These are phyloP conservation scores for Phyllotreta striolata DNA, from an alignment of 2,888 invertebrate genomes.

Conservation along the genomic window DNA sequence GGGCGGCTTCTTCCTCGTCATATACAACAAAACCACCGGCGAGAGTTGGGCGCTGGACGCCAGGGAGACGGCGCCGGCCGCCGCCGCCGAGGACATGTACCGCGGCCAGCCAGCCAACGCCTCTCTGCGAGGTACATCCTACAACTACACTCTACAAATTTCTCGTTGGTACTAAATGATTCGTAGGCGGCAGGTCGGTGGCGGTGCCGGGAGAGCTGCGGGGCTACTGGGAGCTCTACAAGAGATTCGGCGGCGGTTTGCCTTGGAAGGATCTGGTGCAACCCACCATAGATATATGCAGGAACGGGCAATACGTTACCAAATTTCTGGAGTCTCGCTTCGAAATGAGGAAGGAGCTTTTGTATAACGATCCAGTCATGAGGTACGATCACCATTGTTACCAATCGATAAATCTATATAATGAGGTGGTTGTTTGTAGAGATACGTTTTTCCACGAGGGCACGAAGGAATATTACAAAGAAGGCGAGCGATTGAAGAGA, in stretches of 20 bases:
- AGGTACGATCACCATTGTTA: constrained; percentile 24
- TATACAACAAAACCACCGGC: constrained; percentile 72
- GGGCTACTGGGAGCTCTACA: constrained; percentile 82
- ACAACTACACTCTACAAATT: too few species aligned
- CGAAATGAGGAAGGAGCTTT: constrained; percentile 39
- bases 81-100: constrained; percentile 75
- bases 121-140: constrained; percentile 28
- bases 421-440: constrained; percentile 34
- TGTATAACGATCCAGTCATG: constrained; percentile 41
- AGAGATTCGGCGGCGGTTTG: constrained; percentile 71
- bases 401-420: neutral
- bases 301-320: constrained; percentile 75
- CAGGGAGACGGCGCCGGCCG: constrained; percentile 77
- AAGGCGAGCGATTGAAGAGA: constrained; percentile 46
- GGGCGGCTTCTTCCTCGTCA: constrained; percentile 86
- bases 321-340: constrained; percentile 49
- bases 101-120: constrained; percentile 32
- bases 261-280: constrained; percentile 80
- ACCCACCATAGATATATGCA: constrained; percentile 79
- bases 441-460: constrained; percentile 49
- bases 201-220: constrained; percentile 90
- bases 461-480: constrained; percentile 46
- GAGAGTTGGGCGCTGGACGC: constrained; percentile 74
- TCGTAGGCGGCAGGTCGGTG: constrained; percentile 32
- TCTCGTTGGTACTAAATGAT: neutral